Evolutionary conservation across 1,140 invertebrate species (phyloP).

Genomic region (Armadillidium nasatum): DNA sequence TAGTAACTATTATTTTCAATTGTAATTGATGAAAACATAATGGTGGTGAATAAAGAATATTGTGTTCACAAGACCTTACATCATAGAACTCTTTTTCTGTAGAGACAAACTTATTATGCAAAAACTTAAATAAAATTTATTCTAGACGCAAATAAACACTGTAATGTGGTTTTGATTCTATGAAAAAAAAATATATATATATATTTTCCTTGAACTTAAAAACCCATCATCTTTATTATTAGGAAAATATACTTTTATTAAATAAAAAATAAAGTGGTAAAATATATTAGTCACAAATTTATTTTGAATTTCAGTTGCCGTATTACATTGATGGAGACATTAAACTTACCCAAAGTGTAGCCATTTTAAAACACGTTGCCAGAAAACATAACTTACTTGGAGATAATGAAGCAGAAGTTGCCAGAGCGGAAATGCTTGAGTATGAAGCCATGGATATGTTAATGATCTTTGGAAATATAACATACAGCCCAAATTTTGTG

Average conservation of each 20-base stretch:
- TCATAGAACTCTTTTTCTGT: too few relatives aligned
- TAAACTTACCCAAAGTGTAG: constrained; percentile 51
- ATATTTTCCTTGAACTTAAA: too few relatives aligned
- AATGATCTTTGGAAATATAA: constrained; percentile 49
- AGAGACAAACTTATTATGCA: too few relatives aligned
- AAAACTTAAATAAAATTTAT: too few relatives aligned
- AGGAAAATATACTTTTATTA: background rate
- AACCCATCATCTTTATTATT: too few relatives aligned
- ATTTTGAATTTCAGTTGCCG: constrained; percentile 48
- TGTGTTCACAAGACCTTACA: too few relatives aligned
- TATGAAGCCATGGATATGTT: constrained; percentile 52
- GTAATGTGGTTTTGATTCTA: too few relatives aligned
- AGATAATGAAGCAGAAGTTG: constrained; percentile 47
- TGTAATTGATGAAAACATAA: too few relatives aligned
- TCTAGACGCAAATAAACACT: too few relatives aligned
- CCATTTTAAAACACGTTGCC: constrained; percentile 52
- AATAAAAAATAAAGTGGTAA: background rate
- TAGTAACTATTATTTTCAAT: too few relatives aligned
- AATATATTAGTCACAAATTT: background rate
- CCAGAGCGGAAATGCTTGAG: constrained; percentile 48
- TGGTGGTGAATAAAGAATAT: too few relatives aligned
- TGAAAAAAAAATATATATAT: too few relatives aligned
- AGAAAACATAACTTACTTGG: constrained; percentile 49
- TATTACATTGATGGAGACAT: constrained; percentile 53
- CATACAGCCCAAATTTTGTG: constrained; percentile 46